Percentiles rank a stretch among this genome's conserved stretches.
Conservation (phyloP, 2,113 vertebrate genomes). For the Xerus inauris region DNA sequence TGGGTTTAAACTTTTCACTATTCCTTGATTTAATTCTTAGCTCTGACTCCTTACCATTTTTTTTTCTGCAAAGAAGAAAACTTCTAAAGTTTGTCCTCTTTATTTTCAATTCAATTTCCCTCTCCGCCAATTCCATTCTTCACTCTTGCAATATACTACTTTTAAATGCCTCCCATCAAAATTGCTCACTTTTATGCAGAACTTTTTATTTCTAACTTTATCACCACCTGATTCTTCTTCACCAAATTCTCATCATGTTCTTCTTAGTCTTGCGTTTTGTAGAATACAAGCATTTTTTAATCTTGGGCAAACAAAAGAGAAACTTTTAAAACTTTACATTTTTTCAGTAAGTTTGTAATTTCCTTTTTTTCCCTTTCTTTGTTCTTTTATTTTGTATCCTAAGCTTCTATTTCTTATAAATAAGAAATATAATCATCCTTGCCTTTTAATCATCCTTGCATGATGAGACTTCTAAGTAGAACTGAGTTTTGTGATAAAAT, state of each 20-base stretch:
- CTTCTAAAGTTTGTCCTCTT: slow-evolving; percentile 2
- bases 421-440: too few relatives aligned
- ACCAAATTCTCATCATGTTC: background rate
- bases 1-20: background rate
- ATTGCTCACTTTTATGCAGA: background rate
- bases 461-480: background rate
- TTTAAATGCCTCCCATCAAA: background rate
- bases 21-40: background rate
- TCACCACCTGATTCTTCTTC: background rate
- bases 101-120: slow-evolving; percentile 19
- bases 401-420: background rate
- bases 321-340: background rate
- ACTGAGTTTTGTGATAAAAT: background rate
- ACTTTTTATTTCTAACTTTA: background rate
- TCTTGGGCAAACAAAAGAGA: background rate
- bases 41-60: slow-evolving; percentile 7
- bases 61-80: slow-evolving; percentile 1
- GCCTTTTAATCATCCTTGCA: background rate
- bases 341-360: background rate
- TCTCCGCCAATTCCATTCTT: background rate
- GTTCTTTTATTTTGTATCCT: background rate
- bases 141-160: background rate
- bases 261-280: background rate
- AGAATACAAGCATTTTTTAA: background rate
- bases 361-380: background rate